Evolutionary conservation across 2,797 vertebrate genomes (phyloP).

Genomic region (Pogonophryne albipinna): DNA sequence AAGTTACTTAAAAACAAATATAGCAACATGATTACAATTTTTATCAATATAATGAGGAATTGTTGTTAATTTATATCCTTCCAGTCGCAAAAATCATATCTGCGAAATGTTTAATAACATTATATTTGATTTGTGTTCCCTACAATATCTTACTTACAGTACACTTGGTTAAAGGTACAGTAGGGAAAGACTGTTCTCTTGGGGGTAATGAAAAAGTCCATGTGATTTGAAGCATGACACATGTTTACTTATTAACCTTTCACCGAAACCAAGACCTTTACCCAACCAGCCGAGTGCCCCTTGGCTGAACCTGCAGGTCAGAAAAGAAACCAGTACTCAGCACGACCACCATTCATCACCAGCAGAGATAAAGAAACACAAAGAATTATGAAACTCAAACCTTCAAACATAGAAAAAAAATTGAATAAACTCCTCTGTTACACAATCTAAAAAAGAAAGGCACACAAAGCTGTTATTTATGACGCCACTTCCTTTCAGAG

Average conservation of each 20-base stretch:
- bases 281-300: background rate
- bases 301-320: background rate
- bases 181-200: background rate
- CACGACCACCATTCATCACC: background rate
- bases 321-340: background rate
- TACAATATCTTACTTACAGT: background rate
- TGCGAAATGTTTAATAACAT: background rate
- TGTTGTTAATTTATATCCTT: background rate
- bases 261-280: background rate
- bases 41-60: background rate
- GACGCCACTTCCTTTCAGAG: background rate
- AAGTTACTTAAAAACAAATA: background rate
- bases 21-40: background rate
- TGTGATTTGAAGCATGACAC: background rate
- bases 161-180: background rate
- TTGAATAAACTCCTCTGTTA: background rate
- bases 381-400: background rate
- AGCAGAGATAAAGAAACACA: background rate
- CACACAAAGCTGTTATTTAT: background rate
- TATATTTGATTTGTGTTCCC: background rate
- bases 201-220: background rate
- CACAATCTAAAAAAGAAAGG: background rate
- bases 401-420: background rate
- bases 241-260: background rate
- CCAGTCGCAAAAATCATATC: background rate